Evolutionary conservation across 1,140 invertebrate genomes (phyloP).

Genomic region (Nebria ingens): DNA sequence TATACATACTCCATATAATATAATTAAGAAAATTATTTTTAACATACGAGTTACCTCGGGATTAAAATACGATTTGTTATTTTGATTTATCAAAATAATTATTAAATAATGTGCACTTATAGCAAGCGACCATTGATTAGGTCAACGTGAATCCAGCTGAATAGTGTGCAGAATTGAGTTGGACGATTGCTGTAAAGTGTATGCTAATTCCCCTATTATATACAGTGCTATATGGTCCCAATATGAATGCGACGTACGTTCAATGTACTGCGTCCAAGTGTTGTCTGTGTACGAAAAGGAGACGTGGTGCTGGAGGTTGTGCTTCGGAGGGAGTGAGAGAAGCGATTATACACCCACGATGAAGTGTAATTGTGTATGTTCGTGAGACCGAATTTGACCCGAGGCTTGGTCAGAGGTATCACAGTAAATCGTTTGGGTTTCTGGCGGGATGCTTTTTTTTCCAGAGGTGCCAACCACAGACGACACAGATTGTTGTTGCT

Average conservation of each 20-base stretch:
- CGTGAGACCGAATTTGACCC: constrained; percentile 28
- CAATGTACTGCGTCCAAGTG: constrained; percentile 4
- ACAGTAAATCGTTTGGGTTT: too few relatives aligned
- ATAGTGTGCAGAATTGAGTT: constrained; percentile 3
- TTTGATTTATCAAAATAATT: constrained; percentile 37
- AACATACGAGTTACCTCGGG: constrained; percentile 25
- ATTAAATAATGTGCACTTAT: constrained; percentile 35
- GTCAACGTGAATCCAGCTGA: neutral
- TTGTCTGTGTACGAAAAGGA: neutral
- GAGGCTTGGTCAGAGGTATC: constrained; percentile 23
- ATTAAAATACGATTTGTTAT: constrained; percentile 33
- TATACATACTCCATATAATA: constrained; percentile 24
- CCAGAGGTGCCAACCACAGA: too few relatives aligned
- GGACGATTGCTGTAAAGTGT: constrained; percentile 22
- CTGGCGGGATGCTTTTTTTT: too few relatives aligned
- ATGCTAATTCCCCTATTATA: constrained; percentile 36
- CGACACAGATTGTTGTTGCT: too few relatives aligned
- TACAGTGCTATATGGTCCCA: constrained; percentile 32
- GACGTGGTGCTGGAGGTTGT: constrained; percentile 4
- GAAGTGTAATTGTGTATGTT: constrained; percentile 26
- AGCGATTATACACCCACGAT: constrained; percentile 31
- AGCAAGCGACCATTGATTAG: constrained; percentile 19
- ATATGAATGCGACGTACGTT: constrained; percentile 15
- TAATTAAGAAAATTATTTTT: constrained; percentile 36
- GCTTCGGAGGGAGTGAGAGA: constrained; percentile 15